Evolutionary conservation across 2,797 vertebrate species (phyloP).

Genomic region (Garrulus glandarius): DNA sequence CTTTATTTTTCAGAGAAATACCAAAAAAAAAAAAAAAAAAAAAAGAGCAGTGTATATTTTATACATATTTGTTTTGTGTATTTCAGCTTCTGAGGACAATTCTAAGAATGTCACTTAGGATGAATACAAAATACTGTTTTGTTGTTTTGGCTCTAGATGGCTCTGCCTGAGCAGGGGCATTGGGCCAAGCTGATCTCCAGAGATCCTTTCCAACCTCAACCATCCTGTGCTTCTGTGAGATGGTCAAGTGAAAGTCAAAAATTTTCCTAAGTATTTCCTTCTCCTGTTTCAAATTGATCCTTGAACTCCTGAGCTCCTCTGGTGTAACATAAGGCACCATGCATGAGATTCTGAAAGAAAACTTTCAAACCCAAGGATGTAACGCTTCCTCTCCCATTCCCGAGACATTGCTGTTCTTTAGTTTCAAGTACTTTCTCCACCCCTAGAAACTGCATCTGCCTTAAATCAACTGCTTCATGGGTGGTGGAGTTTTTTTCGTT

Average conservation of each 20-base stretch:
- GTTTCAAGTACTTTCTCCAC: neutral
- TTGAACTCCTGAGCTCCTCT: neutral
- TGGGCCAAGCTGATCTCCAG: neutral
- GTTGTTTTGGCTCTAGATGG: neutral
- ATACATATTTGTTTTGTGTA: no score
- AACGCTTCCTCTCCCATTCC: neutral
- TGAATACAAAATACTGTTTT: neutral
- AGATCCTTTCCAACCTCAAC: neutral
- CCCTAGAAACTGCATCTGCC: neutral
- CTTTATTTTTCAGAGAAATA: neutral
- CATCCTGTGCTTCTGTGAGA: neutral
- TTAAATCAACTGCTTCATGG: slow-evolving; percentile 30
- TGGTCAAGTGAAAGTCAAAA: neutral
- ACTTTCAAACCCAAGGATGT: neutral
- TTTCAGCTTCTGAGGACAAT: neutral
- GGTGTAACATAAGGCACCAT: neutral
- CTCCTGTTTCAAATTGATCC: neutral
- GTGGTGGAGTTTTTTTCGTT: neutral
- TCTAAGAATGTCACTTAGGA: neutral
- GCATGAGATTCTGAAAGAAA: neutral
- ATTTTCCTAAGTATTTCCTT: neutral
- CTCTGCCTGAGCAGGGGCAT: neutral
- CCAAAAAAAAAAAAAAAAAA: neutral
- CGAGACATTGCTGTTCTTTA: neutral
- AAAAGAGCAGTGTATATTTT: neutral